Percentiles rank a stretch among this genome's conserved stretches.
phyloP scores from a whole-genome alignment of 35 echinoderm and acorn worm genomes.

The Lytechinus variegatus region DNA sequence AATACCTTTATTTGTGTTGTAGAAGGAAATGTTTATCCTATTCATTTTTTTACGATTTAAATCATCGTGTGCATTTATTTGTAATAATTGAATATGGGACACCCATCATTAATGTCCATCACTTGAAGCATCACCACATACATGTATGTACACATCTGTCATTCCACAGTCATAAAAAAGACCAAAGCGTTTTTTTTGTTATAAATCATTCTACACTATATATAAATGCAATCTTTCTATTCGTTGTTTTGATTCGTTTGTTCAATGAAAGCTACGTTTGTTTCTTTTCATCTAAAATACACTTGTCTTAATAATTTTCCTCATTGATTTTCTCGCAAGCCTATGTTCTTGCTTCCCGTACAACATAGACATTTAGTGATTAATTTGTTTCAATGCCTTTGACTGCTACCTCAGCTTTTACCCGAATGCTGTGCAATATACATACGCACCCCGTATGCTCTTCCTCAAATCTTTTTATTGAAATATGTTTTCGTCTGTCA shows the following conservation, averaged over 20 bases:
- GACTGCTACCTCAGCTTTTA: neutral
- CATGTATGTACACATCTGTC: neutral
- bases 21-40: no score
- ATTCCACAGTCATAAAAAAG: neutral
- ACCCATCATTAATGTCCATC: no score
- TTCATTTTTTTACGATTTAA: no score
- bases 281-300: neutral
- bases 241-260: neutral
- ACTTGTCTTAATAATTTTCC: neutral
- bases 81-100: no score
- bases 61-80: no score
- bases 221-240: neutral
- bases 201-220: neutral
- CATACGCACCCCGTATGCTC: neutral
- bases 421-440: neutral
- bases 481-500: neutral
- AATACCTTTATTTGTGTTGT: no score
- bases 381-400: neutral
- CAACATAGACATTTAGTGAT: neutral
- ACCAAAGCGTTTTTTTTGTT: neutral
- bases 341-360: neutral
- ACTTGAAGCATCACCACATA: neutral
- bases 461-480: neutral
- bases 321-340: neutral
- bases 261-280: neutral